Conservation (phyloP, 2,113 vertebrate species). For the Grammomys dolichurus region DNA sequence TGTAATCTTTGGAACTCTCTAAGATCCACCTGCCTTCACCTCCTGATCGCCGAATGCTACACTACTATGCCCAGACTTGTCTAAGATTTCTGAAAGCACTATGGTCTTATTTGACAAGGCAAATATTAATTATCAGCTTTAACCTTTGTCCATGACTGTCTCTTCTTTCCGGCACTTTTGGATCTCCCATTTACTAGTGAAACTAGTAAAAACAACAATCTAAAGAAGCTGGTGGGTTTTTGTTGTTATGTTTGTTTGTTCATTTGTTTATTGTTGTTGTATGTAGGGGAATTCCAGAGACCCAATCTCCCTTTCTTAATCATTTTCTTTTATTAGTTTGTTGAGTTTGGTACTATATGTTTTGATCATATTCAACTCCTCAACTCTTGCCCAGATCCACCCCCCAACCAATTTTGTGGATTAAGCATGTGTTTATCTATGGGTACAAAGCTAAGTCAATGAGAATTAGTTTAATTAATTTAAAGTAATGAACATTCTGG, state of each 20-base stretch:
- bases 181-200: background rate
- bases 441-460: background rate
- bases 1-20: background rate
- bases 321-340: background rate
- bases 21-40: background rate
- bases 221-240: background rate
- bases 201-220: background rate
- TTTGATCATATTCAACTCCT: background rate
- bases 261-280: background rate
- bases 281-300: constrained; percentile 11
- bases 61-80: background rate
- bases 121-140: background rate
- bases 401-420: background rate
- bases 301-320: background rate
- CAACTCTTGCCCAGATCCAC: background rate
- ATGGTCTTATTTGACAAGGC: background rate
- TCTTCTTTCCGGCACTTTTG: background rate
- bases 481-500: background rate
- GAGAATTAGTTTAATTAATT: background rate
- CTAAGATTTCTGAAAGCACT: background rate
- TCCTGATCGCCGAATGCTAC: background rate
- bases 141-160: background rate
- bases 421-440: background rate
- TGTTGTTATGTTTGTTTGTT: background rate
- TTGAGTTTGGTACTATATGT: too few relatives aligned